Conservation (phyloP, 1,140 invertebrate species). For the Cecropterus lyciades region DNA sequence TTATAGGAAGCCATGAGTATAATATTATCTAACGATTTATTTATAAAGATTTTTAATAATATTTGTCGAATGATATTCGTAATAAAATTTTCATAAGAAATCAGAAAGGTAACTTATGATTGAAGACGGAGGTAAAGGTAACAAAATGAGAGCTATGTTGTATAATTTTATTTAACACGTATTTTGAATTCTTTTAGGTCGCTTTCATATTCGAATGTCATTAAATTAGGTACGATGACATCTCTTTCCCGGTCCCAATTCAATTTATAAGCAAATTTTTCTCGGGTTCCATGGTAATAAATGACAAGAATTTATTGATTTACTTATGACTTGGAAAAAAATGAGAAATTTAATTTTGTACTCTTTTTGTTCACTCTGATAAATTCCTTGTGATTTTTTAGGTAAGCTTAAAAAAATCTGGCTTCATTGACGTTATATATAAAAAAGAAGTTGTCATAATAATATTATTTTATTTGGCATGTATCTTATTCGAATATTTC, state of each 20-base stretch:
- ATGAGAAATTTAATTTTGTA: conserved; percentile 2
- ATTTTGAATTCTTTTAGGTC: conserved; percentile 38
- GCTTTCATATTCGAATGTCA: conserved; percentile 47
- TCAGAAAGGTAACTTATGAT: background rate
- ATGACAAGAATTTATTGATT: conserved; percentile 18
- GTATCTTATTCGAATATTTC: too few species aligned
- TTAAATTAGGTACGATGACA: conserved; percentile 54
- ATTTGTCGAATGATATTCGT: too few species aligned
- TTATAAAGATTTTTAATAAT: too few species aligned
- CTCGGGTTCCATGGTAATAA: conserved; percentile 28
- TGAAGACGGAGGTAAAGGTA: conserved; percentile 9
- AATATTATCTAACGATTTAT: too few species aligned
- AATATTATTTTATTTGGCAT: too few species aligned
- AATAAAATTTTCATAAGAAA: background rate
- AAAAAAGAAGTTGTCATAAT: too few species aligned
- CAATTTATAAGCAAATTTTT: conserved; percentile 64
- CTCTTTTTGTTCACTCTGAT: background rate
- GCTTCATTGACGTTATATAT: too few species aligned
- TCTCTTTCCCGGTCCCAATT: conserved; percentile 47
- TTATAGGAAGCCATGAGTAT: too few species aligned
- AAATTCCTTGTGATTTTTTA: background rate
- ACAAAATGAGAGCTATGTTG: background rate
- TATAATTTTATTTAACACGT: conserved; percentile 32
- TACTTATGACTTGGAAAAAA: conserved; percentile 2
- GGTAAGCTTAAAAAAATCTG: background rate